Conservation (phyloP, 1,140 invertebrate genomes). For the Oscheius sp. region DNA sequence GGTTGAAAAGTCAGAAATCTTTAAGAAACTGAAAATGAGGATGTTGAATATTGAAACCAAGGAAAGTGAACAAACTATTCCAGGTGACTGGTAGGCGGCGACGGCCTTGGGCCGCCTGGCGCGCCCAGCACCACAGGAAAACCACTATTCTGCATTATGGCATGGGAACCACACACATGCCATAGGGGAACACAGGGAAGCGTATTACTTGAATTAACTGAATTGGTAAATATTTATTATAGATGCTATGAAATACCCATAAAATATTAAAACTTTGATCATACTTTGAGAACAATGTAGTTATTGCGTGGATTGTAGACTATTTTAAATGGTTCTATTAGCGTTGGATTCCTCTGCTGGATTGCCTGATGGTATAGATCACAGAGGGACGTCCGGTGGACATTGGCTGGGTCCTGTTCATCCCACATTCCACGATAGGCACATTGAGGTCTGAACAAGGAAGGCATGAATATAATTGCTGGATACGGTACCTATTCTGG, state of each 20-base stretch:
- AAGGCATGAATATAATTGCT: neutral
- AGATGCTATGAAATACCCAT: slow-evolving; percentile 3
- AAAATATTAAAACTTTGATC: slow-evolving; percentile 5
- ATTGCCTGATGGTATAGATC: slow-evolving; percentile 21
- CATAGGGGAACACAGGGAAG: too few relatives aligned
- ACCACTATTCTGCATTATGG: too few relatives aligned
- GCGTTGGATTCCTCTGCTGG: neutral
- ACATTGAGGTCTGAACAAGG: slow-evolving; percentile 45
- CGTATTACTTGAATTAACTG: too few relatives aligned
- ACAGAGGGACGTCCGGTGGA: slow-evolving; percentile 21
- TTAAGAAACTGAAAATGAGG: too few relatives aligned
- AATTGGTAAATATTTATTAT: too few relatives aligned
- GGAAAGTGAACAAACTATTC: too few relatives aligned
- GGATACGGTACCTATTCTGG: neutral
- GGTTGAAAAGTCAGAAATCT: too few relatives aligned
- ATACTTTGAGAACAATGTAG: slow-evolving; percentile 46
- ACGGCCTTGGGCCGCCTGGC: too few relatives aligned
- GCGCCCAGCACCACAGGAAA: too few relatives aligned
- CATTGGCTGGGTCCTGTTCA: slow-evolving; percentile 49
- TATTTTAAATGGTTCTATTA: slow-evolving; percentile 42
- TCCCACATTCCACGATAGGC: slow-evolving; percentile 59
- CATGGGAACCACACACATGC: too few relatives aligned
- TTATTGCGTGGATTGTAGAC: slow-evolving; percentile 43
- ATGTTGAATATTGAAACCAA: too few relatives aligned
- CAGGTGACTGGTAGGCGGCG: too few relatives aligned